Conservation (phyloP, 2,113 vertebrate species). For the Neomonachus schauinslandi region DNA sequence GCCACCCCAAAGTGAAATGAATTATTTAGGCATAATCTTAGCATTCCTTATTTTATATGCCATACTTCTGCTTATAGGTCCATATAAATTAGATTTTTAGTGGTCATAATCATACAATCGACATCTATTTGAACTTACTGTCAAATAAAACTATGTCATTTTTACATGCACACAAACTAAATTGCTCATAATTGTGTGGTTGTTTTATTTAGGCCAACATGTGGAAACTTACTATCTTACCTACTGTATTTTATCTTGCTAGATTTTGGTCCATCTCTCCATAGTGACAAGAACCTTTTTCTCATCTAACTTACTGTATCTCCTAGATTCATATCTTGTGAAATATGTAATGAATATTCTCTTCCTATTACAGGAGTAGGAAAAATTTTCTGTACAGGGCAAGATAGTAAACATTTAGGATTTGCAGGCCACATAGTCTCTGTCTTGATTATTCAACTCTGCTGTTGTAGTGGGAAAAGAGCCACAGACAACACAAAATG, state of each 20-base stretch:
- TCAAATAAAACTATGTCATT: background rate
- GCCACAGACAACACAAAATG: background rate
- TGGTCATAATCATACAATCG: background rate
- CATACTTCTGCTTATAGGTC: background rate
- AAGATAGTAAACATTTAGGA: background rate
- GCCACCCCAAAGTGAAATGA: slow-evolving; percentile 5
- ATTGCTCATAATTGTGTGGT: background rate
- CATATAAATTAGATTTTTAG: background rate
- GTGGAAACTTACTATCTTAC: background rate
- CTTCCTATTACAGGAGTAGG: background rate
- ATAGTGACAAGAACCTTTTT: background rate
- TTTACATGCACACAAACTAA: background rate
- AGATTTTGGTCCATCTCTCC: background rate
- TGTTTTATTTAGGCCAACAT: background rate
- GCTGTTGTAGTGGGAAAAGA: background rate
- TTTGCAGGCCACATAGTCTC: background rate
- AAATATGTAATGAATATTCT: background rate
- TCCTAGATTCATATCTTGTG: background rate
- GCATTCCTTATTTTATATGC: background rate
- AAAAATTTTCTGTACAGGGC: background rate
- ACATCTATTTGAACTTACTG: background rate
- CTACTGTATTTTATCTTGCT: background rate
- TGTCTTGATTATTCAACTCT: background rate
- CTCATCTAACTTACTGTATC: background rate
- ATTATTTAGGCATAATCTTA: slow-evolving; percentile 19